Evolutionary conservation across 2,888 invertebrate genomes (phyloP), one percentile per base, ranked within the genome.

Genomic region (Parascotia fuliginaria): DNA sequence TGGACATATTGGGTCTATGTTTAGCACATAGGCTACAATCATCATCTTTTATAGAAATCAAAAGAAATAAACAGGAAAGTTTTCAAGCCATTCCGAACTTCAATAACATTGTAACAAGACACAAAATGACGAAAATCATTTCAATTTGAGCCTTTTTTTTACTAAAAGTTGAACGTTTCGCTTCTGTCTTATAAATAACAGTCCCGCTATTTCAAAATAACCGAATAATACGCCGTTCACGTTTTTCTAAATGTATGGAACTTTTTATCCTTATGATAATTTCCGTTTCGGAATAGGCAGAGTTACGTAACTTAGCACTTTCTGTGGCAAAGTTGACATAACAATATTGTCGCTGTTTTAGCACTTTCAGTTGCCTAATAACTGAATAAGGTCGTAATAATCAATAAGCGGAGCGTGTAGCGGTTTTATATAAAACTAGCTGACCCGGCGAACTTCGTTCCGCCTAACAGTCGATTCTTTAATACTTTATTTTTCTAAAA

Each of bases 311-410:
- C 9, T 24, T 3, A 44, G 22, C 33, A 48, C 34, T 54, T 51
- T 41, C 36, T 22, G 38, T 32, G 2, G 16, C 14, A n/a, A 42
- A 39, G 41, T 51, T 57, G 42, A 36, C 41, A 53, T 48, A 57
- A 51, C 50, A 45, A 37, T 43, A 43, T 36, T 48, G 27, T 52
- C 36, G 5, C 5, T 5, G 32, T 41, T 60, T 56, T 60, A 39
- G 31, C 43, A 44, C 33, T 40, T 42, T 28, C 27, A 40, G 27
- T 39, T 55, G 24, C 31, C 12, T 51, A 32, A 51, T 51, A 32
- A 51, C 22, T n/a, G 13, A 4, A 6, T 39, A 11, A 36, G 16
- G 36, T 16, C 15, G 2, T 9, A 15, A 5, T 12, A 7, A 1
- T 1, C 4, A 9, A 32, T 12, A 11, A 0, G 16, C 16, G 16